A percentile compares a stretch with the other conserved stretches of the same genome.
Conservation (phyloP, 2,888 invertebrate genomes). For the Altica lythri region DNA sequence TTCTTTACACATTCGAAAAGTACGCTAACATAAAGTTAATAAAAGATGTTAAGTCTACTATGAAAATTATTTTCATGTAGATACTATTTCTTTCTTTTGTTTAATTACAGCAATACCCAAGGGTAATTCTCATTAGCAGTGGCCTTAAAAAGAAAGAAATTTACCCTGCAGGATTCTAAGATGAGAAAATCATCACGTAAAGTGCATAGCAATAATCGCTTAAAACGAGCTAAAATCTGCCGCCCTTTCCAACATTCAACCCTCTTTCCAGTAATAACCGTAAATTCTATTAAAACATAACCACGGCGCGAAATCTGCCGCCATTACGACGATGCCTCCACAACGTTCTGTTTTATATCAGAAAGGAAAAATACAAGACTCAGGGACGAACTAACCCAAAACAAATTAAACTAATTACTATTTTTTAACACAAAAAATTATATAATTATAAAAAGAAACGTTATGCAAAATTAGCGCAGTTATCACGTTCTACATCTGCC, state of each 20-base stretch:
- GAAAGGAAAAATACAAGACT: slow-evolving; percentile 16
- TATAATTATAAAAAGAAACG: background rate
- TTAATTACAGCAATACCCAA: no score
- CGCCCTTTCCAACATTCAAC: slow-evolving; percentile 48
- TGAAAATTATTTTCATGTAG: no score
- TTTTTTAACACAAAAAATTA: background rate
- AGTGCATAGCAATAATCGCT: slow-evolving; percentile 54
- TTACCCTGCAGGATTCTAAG: slow-evolving; percentile 19
- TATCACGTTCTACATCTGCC: background rate
- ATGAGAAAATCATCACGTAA: slow-evolving; percentile 51
- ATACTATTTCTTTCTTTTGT: no score
- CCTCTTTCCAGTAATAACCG: slow-evolving; percentile 57
- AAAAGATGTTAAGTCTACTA: no score
- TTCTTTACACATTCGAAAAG: no score
- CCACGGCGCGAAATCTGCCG: slow-evolving; percentile 60
- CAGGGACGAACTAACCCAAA: slow-evolving; percentile 7
- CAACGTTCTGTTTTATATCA: slow-evolving; percentile 57
- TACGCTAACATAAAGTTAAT: no score
- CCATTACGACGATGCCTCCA: slow-evolving; percentile 57
- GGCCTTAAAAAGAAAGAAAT: slow-evolving; percentile 7
- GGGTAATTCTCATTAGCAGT: slow-evolving; percentile 6
- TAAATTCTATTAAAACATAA: slow-evolving; percentile 62
- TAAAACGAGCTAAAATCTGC: slow-evolving; percentile 54
- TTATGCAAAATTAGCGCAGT: background rate
- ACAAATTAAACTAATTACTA: background rate